Percentiles rank a stretch among this genome's conserved stretches.
Evolutionary conservation across 2,113 vertebrate genomes (phyloP).

Genomic region (Gymnobelideus leadbeateri): DNA sequence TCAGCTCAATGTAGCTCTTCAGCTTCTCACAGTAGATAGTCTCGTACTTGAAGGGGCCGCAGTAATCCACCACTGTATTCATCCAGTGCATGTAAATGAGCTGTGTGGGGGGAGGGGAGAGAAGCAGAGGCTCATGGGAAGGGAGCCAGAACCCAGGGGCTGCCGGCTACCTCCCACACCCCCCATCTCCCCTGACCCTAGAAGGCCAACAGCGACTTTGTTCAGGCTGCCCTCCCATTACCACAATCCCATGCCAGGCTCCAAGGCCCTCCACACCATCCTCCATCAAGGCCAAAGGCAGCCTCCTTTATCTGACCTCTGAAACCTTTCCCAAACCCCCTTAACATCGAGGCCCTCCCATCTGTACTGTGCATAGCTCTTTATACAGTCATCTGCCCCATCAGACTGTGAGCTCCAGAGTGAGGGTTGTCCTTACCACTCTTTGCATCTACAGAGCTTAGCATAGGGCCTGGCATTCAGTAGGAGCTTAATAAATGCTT

Average conservation of each 20-base stretch:
- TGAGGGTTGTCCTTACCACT: too few species aligned
- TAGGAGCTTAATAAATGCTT: too few species aligned
- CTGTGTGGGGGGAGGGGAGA: slow-evolving; percentile 72
- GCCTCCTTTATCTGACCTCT: too few species aligned
- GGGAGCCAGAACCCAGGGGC: accelerated
- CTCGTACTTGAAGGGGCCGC: slow-evolving; percentile 89
- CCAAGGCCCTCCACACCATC: not conserved
- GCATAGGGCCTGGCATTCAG: too few species aligned
- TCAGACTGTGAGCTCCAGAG: too few species aligned
- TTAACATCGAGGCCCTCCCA: not conserved
- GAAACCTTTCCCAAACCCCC: not conserved
- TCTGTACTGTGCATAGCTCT: too few species aligned
- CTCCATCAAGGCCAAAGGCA: not conserved
- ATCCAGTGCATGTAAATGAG: slow-evolving; percentile 98
- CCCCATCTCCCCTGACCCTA: too few species aligned
- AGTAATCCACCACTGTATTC: slow-evolving; percentile 95
- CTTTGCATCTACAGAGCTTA: too few species aligned
- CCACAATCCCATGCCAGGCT: not conserved
- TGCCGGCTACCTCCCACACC: not conserved
- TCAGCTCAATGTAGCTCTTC: slow-evolving; percentile 89
- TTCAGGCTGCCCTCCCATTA: too few species aligned
- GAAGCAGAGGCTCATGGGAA: too few species aligned
- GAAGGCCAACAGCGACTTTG: not conserved
- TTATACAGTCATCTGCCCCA: not conserved
- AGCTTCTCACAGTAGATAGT: slow-evolving; percentile 91